These are phyloP conservation scores for Tenebrosternarchus preto DNA, from an alignment of 2,113 vertebrate genomes.

Conservation along the genomic window DNA sequence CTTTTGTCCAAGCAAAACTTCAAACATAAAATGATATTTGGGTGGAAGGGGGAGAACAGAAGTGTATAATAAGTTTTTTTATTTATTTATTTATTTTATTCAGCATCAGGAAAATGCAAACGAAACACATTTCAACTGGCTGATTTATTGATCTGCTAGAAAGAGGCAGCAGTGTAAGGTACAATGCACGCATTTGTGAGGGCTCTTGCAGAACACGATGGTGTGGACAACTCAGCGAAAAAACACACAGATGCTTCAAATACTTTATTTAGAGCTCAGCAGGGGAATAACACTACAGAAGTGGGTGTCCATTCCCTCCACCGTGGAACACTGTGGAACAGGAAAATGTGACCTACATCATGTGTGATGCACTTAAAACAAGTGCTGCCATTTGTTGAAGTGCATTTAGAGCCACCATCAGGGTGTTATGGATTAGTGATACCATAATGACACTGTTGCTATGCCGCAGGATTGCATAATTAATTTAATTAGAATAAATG, in stretches of 20 bases:
- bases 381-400: conserved; percentile 1
- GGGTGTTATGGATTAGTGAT: neutral
- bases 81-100: no score
- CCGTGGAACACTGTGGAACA: neutral
- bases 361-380: neutral
- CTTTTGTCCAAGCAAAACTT: conserved; percentile 9
- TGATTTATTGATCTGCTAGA: conserved; percentile 50
- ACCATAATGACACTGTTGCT: neutral
- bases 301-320: conserved; percentile 28
- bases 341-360: conserved; percentile 25
- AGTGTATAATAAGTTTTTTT: conserved; percentile 10
- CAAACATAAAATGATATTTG: neutral
- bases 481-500: neutral
- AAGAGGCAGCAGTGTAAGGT: conserved; percentile 32
- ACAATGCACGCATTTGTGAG: conserved; percentile 34
- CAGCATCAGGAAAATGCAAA: conserved; percentile 39
- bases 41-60: no score
- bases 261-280: conserved; percentile 43
- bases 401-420: neutral
- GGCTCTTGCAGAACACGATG: conserved; percentile 15
- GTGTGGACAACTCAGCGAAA: conserved; percentile 32
- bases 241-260: conserved; percentile 44
- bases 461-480: neutral
- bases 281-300: conserved; percentile 23
- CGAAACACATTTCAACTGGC: conserved; percentile 32